Conservation (phyloP, 2,888 invertebrate species). For the Lycia hirtaria region DNA sequence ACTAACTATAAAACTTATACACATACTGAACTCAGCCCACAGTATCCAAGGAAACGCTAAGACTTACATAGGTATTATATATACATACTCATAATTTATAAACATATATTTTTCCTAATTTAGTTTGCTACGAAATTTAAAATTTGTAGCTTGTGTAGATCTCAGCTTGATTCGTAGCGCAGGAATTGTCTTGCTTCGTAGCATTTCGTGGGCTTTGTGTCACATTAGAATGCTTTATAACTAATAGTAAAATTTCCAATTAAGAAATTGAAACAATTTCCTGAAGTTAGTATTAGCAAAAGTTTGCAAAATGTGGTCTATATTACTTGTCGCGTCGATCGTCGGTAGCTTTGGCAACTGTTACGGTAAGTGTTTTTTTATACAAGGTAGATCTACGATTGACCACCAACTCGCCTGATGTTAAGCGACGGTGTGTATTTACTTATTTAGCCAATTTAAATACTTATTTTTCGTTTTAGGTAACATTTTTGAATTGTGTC, state of each 20-base stretch:
- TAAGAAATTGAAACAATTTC: neutral
- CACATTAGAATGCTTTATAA: no score
- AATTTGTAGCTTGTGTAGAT: neutral
- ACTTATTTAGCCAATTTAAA: no score
- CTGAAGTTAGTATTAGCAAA: neutral
- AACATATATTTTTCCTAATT: no score
- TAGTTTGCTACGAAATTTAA: no score
- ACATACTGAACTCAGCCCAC: neutral
- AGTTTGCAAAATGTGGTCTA: constrained; percentile 5
- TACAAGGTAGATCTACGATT: no score
- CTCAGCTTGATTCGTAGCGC: neutral
- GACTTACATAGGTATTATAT: neutral
- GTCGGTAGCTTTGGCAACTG: neutral
- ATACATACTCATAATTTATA: no score
- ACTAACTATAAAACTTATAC: constrained; percentile 19
- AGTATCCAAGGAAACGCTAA: neutral
- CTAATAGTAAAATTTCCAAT: no score
- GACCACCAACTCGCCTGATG: no score
- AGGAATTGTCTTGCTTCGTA: neutral
- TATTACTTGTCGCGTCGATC: neutral
- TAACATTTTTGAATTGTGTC: no score
- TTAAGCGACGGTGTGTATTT: no score
- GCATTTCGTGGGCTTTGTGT: no score
- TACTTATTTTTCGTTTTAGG: no score
- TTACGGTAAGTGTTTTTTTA: neutral